Evolutionary conservation across 92 coral and sea anemone species (phyloP).

Genomic region (Ricordea florida): DNA sequence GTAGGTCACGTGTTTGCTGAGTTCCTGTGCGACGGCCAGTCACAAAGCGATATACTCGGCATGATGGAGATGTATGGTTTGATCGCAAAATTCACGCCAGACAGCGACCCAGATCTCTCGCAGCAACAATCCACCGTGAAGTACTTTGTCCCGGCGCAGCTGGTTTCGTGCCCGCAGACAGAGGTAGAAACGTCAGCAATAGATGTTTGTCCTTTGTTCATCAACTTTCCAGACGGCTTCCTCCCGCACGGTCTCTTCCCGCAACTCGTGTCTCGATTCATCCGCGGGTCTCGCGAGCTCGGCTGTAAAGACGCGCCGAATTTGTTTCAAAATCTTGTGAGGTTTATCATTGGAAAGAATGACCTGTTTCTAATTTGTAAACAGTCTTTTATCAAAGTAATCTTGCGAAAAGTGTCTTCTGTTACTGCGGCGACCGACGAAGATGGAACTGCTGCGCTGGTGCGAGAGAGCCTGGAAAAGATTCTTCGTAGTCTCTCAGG

Average conservation of each 20-base stretch:
- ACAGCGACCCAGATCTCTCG: background rate
- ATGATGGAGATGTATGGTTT: slow-evolving; percentile 84
- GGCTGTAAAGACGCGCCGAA: slow-evolving; percentile 78
- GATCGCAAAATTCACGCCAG: slow-evolving; percentile 56
- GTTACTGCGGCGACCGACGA: background rate
- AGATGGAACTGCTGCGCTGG: background rate
- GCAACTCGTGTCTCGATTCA: slow-evolving; percentile 70
- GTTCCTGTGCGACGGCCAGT: slow-evolving; percentile 59
- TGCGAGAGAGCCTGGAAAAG: slow-evolving; percentile 41
- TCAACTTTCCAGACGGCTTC: slow-evolving; percentile 80
- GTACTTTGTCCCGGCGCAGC: slow-evolving; percentile 87
- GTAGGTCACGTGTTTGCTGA: slow-evolving; percentile 69
- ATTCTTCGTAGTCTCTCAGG: slow-evolving; percentile 49
- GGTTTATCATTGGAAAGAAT: slow-evolving; percentile 65
- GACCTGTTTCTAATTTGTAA: slow-evolving; percentile 69
- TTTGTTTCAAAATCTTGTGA: slow-evolving; percentile 66
- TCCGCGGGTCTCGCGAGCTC: slow-evolving; percentile 54
- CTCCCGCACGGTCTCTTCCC: slow-evolving; percentile 84
- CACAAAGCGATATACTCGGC: slow-evolving; percentile 60
- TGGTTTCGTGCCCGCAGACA: slow-evolving; percentile 72
- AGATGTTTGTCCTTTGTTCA: slow-evolving; percentile 65
- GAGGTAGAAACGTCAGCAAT: slow-evolving; percentile 51
- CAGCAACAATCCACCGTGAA: too few relatives aligned
- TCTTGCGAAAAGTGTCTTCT: slow-evolving; percentile 17
- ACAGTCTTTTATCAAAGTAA: slow-evolving; percentile 70